A percentile compares a stretch with the other conserved stretches of the same genome.
Conservation (phyloP, 1,140 invertebrate species). For the Gryon sp. region DNA sequence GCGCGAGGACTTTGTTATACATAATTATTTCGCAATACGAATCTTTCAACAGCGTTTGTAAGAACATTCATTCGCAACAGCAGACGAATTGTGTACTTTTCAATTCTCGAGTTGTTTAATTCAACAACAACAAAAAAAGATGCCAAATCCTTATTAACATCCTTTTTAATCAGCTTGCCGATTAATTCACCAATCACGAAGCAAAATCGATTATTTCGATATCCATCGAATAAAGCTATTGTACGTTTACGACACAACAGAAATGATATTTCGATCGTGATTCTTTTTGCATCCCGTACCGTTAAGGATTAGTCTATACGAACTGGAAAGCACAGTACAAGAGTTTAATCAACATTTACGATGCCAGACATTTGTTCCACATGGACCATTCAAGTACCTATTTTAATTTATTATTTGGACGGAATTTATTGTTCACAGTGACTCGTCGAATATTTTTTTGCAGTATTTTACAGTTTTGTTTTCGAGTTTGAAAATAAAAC, state of each 20-base stretch:
- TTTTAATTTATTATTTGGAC: too few species aligned
- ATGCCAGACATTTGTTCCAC: too few species aligned
- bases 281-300: constrained; percentile 50
- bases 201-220: constrained; percentile 32
- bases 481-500: too few species aligned
- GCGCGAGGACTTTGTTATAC: constrained; percentile 30
- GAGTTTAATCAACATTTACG: constrained; percentile 51
- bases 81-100: too few species aligned
- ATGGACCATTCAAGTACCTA: constrained; percentile 9
- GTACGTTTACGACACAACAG: constrained; percentile 32
- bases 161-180: constrained; percentile 4
- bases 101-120: too few species aligned
- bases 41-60: background rate
- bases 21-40: constrained; percentile 41
- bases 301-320: constrained; percentile 26
- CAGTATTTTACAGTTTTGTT: too few species aligned
- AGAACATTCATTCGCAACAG: too few species aligned
- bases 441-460: constrained; percentile 28
- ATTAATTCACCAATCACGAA: constrained; percentile 39
- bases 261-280: constrained; percentile 26
- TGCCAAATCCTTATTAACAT: constrained; percentile 13
- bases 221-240: constrained; percentile 42
- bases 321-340: constrained; percentile 10
- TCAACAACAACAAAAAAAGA: too few species aligned
- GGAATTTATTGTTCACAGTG: constrained; percentile 18